Evolutionary conservation across 2,113 vertebrate species (phyloP).

Genomic region (Isichthys henryi): DNA sequence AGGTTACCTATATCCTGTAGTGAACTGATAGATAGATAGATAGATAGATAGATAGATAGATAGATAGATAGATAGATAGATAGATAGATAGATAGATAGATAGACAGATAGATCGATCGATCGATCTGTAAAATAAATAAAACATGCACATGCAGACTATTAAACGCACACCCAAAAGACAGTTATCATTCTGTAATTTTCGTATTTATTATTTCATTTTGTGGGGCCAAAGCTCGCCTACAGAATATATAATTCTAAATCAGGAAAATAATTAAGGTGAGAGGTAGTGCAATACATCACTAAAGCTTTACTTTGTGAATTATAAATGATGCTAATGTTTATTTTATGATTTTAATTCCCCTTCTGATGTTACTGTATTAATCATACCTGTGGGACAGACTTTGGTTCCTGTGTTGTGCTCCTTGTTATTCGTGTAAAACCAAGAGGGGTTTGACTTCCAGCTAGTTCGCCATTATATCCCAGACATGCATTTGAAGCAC

Average conservation of each 20-base stretch:
- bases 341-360: conserved; percentile 23
- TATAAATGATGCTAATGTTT: neutral
- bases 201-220: conserved; percentile 44
- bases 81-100: neutral
- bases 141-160: conserved; percentile 26
- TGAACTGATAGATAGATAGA: neutral
- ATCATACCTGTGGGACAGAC: conserved; percentile 7
- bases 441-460: neutral
- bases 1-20: neutral
- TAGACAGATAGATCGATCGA: neutral
- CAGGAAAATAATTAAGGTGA: conserved; percentile 31
- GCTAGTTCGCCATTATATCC: neutral
- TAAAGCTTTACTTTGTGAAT: neutral
- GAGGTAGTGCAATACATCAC: conserved; percentile 26
- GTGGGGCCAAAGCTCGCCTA: conserved; percentile 28
- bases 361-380: conserved; percentile 11
- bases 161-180: conserved; percentile 43
- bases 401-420: neutral
- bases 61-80: neutral
- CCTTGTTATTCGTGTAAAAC: neutral
- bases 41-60: neutral
- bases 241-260: conserved; percentile 28
- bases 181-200: conserved; percentile 35
- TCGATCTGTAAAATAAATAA: conserved; percentile 30
- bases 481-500: neutral